These are phyloP conservation scores for Moxostoma hubbsi DNA, from an alignment of 2,797 vertebrate species.

Conservation along the genomic window DNA sequence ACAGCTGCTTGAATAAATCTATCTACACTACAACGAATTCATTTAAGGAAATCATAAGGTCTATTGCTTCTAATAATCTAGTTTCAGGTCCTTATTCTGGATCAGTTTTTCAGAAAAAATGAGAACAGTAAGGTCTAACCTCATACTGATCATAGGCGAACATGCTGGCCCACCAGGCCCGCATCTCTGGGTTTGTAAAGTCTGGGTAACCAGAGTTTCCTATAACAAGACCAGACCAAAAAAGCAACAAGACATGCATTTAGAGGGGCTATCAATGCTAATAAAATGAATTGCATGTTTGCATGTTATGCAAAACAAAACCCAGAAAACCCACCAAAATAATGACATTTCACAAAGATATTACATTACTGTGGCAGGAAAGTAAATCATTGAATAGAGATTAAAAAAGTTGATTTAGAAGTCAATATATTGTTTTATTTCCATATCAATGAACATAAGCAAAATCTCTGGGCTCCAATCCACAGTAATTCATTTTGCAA, in stretches of 20 bases:
- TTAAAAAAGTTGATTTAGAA: no score
- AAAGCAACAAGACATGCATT: neutral
- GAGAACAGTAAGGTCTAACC: conserved; percentile 65
- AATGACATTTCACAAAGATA: no score
- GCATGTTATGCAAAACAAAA: no score
- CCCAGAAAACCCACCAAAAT: no score
- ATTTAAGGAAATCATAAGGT: neutral
- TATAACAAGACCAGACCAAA: conserved; percentile 54
- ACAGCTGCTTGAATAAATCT: neutral
- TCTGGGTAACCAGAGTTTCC: conserved; percentile 92
- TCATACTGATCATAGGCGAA: conserved; percentile 88
- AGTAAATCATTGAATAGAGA: no score
- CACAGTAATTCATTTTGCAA: no score
- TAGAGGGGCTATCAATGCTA: no score
- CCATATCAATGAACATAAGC: no score
- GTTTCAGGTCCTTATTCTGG: neutral
- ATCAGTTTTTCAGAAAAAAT: neutral
- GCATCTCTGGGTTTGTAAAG: conserved; percentile 86
- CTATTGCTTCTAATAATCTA: neutral
- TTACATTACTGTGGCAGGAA: no score
- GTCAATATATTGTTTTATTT: no score
- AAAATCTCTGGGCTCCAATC: no score
- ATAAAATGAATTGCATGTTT: no score
- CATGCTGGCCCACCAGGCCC: conserved; percentile 91
- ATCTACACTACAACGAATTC: neutral